Conservation (phyloP, 2,888 invertebrate species). For the Abscondita cerata region DNA sequence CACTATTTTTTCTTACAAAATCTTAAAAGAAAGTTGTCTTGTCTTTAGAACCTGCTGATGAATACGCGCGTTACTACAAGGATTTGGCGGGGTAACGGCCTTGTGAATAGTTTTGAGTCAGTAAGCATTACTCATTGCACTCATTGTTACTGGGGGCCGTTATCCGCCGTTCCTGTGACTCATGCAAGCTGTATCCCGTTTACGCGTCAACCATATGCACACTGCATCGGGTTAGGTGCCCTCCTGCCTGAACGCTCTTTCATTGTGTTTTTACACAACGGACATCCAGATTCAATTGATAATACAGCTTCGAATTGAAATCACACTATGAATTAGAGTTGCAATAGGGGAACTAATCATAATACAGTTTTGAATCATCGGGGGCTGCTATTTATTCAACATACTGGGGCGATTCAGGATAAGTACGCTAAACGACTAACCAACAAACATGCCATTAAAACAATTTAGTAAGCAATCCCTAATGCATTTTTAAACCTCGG, state of each 20-base stretch:
- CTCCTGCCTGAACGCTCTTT: conserved; percentile 29
- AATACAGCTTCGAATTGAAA: conserved; percentile 28
- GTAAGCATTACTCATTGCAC: conserved; percentile 55
- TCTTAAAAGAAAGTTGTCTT: conserved; percentile 23
- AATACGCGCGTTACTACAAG: conserved; percentile 28
- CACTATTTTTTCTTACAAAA: conserved; percentile 16
- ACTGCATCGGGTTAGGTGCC: conserved; percentile 32
- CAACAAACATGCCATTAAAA: conserved; percentile 27
- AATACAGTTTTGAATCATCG: conserved; percentile 41
- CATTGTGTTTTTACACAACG: conserved; percentile 27
- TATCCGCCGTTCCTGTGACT: conserved; percentile 47
- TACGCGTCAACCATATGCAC: conserved; percentile 36
- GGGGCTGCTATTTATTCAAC: conserved; percentile 31
- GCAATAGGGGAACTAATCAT: conserved; percentile 37
- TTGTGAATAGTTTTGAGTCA: conserved; percentile 56
- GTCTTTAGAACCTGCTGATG: conserved; percentile 25
- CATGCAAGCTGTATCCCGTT: conserved; percentile 38
- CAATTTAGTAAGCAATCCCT: conserved; percentile 14
- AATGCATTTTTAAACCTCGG: not conserved
- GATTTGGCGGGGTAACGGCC: conserved; percentile 52
- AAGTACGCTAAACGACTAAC: conserved; percentile 29
- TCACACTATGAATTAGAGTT: conserved; percentile 33
- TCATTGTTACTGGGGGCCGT: conserved; percentile 54
- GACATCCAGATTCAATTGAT: conserved; percentile 36
- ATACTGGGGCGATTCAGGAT: conserved; percentile 28